Conservation (phyloP, 1,140 invertebrate species). For the Drosophila tristis region DNA sequence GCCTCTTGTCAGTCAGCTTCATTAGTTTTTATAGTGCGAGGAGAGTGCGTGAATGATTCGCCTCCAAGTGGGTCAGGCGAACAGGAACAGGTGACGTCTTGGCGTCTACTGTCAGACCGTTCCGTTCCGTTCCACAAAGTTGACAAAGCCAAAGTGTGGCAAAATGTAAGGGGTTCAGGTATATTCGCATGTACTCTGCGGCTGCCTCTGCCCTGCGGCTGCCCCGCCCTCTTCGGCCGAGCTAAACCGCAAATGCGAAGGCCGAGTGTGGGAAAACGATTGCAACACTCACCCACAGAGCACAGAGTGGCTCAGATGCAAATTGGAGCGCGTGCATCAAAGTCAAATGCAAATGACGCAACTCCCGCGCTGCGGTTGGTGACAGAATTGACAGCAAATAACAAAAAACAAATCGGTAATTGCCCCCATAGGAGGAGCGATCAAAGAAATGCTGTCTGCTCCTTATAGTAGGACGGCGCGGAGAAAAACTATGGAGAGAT, state of each 20-base stretch:
- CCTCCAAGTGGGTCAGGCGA: slow-evolving; percentile 60
- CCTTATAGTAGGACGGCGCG: slow-evolving; percentile 13
- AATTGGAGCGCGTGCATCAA: slow-evolving; percentile 64
- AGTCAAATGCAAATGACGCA: slow-evolving; percentile 65
- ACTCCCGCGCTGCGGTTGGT: slow-evolving; percentile 32
- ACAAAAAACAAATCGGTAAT: slow-evolving; percentile 30
- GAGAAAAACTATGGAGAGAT: slow-evolving; percentile 41
- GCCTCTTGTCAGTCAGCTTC: slow-evolving; percentile 33
- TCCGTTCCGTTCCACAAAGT: slow-evolving; percentile 6
- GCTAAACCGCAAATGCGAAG: slow-evolving; percentile 57
- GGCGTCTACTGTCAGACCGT: no score
- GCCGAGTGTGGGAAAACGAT: slow-evolving; percentile 44
- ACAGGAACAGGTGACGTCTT: slow-evolving; percentile 59
- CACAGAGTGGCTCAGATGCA: slow-evolving; percentile 46
- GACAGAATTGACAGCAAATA: background rate
- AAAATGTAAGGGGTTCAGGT: background rate
- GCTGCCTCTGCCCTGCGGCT: background rate
- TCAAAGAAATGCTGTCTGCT: slow-evolving; percentile 47
- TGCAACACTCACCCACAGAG: slow-evolving; percentile 39
- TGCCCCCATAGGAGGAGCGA: slow-evolving; percentile 23
- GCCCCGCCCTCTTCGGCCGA: background rate
- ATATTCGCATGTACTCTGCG: background rate
- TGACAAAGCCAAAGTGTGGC: slow-evolving; percentile 21
- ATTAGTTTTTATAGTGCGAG: slow-evolving; percentile 12
- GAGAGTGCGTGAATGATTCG: slow-evolving; percentile 44